Base-by-base conservation (phyloP, 1,140 invertebrate genomes). In the Helicoverpa armigera region DNA sequence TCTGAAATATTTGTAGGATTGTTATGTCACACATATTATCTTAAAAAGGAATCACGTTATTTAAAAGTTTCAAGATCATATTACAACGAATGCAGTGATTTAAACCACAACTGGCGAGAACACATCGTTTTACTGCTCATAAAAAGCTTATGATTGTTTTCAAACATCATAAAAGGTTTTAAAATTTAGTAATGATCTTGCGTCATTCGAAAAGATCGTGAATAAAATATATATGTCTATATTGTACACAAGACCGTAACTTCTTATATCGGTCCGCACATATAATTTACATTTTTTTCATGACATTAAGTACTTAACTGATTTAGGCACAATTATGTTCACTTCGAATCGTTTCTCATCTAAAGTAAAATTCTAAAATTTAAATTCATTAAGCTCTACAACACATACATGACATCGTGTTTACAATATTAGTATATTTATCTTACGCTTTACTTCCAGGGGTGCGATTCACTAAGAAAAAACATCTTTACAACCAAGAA, bases 301-400 rank as follows among this genome's bases (percentile, higher is more conserved):
- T 61, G 74, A 81, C 81, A 85, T 90, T 90, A 90, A 90, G 88
- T 89, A 90, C 88, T 90, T 86, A 85, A 84, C 82, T 83, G 83
- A 87, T 87, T 89, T 88, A 89, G 88, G 87, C 88, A 91, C 86
- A 82, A 87, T 74, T 78, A 83, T 78, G 86, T 85, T 87, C 85
- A 72, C 70, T 74, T 81, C 60, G 78, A 84, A 84, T 84, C 85
- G 75, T 78, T 83, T 73, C 82, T 86, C 82, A 81, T 74, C 69
- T 86, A 76, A 85, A 82, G 82, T 83, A 87, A 83, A 76, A 86
- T 85, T 81, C 82, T 69, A 78, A 79, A 86, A 79, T 65, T 83
- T 76, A 85, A 84, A 79, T 81, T 81, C 82, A 86, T 87, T 87
- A 87, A 83, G 80, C 60, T 86, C 83, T 89, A 87, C 80, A 84